Conservation (phyloP, 1,140 invertebrate species). For the Mercenaria mercenaria region DNA sequence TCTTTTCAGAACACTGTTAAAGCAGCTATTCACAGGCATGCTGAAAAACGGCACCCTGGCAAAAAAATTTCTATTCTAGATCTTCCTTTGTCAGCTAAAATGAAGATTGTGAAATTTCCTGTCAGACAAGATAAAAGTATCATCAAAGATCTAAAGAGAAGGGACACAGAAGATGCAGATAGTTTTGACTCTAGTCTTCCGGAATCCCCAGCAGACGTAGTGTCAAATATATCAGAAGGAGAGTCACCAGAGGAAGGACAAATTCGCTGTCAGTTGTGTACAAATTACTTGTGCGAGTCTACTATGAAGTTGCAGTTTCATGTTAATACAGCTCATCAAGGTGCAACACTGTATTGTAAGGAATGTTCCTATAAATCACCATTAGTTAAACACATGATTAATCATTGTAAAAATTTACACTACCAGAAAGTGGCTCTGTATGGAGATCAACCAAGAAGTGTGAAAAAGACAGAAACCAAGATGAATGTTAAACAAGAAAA, state of each 20-base stretch:
- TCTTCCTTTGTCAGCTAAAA: conserved; percentile 30
- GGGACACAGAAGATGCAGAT: background rate
- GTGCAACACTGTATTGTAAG: conserved; percentile 18
- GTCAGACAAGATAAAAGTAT: conserved; percentile 39
- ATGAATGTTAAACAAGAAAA: conserved; percentile 3
- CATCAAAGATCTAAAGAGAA: background rate
- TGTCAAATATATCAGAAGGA: background rate
- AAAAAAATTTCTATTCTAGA: background rate
- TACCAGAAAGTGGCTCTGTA: conserved; percentile 26
- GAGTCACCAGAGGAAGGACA: background rate
- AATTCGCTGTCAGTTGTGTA: conserved; percentile 35
- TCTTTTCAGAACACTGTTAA: conserved; percentile 49
- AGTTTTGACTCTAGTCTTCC: background rate
- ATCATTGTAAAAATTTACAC: conserved; percentile 59
- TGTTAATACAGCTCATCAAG: conserved; percentile 52
- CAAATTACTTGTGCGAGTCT: background rate
- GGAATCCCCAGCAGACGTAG: background rate
- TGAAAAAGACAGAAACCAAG: background rate
- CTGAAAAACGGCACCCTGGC: conserved; percentile 27
- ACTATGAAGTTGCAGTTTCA: conserved; percentile 55
- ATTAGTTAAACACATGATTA: conserved; percentile 54
- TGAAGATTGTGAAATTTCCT: conserved; percentile 32
- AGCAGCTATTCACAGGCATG: conserved; percentile 31
- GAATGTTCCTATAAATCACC: conserved; percentile 51
- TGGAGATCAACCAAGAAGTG: background rate